These are phyloP conservation scores for Pagrus major DNA, from an alignment of 2,113 vertebrate genomes.

Conservation along the genomic window DNA sequence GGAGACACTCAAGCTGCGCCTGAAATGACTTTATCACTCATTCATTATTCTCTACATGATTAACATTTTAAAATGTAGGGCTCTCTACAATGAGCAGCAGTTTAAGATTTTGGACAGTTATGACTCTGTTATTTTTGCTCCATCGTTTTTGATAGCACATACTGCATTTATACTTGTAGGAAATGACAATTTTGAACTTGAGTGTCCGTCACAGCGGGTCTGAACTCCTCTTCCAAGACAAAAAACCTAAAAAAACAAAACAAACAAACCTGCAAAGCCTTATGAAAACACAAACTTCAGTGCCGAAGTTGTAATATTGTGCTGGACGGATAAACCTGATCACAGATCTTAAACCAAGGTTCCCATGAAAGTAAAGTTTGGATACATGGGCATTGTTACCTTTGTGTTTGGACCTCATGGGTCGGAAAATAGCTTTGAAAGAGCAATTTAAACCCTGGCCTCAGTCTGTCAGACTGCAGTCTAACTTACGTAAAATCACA, in stretches of 20 bases:
- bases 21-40: background rate
- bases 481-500: too few relatives aligned
- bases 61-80: background rate
- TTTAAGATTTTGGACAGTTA: background rate
- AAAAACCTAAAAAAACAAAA: too few relatives aligned
- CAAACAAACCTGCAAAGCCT: too few relatives aligned
- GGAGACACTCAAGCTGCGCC: background rate
- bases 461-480: background rate
- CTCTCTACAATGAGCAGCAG: background rate
- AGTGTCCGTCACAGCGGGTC: background rate
- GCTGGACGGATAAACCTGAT: background rate
- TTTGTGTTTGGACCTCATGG: background rate
- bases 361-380: background rate
- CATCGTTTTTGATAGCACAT: background rate
- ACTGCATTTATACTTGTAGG: background rate
- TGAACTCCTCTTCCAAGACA: background rate
- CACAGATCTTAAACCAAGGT: background rate
- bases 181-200: background rate
- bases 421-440: background rate
- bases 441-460: background rate
- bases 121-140: background rate
- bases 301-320: background rate
- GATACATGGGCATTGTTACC: background rate
- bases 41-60: background rate
- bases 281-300: background rate